A percentile compares a stretch with the other conserved stretches of the same genome.
Evolutionary conservation across 2,797 vertebrate genomes (phyloP).

Genomic region (Acridotheres tristis): DNA sequence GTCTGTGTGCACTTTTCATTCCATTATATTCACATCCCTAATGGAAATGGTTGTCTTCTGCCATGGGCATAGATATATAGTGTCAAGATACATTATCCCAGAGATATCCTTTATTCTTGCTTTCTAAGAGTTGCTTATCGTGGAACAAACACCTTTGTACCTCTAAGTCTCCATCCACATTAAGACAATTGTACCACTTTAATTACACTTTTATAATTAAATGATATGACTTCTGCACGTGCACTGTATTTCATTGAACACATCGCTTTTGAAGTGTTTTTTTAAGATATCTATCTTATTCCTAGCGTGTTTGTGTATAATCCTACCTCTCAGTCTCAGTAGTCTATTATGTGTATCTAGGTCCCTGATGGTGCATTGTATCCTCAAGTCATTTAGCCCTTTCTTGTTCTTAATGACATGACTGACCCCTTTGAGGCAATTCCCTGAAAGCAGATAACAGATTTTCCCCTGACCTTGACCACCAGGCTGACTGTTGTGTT

Average conservation of each 20-base stretch:
- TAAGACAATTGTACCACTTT: neutral
- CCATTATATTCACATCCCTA: neutral
- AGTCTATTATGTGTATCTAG: neutral
- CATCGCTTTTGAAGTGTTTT: neutral
- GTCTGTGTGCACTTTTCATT: neutral
- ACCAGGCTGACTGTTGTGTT: neutral
- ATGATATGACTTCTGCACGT: neutral
- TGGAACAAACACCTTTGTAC: neutral
- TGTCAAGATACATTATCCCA: neutral
- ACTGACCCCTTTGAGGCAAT: slow-evolving; percentile 4
- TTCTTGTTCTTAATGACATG: neutral
- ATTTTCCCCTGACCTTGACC: slow-evolving; percentile 52
- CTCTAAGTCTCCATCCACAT: neutral
- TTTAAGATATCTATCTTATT: neutral
- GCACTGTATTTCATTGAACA: neutral
- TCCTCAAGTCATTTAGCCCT: slow-evolving; percentile 24
- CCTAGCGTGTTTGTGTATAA: neutral
- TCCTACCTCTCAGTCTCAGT: neutral
- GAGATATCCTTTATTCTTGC: neutral
- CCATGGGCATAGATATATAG: neutral
- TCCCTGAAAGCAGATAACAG: neutral
- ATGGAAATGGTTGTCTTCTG: neutral
- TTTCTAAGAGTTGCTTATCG: neutral
- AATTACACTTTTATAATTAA: neutral
- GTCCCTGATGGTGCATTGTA: neutral